Percentiles rank a stretch among this genome's conserved stretches.
These are phyloP conservation scores for Bujurquina vittata DNA, from an alignment of 2,113 vertebrate species.

Conservation along the genomic window DNA sequence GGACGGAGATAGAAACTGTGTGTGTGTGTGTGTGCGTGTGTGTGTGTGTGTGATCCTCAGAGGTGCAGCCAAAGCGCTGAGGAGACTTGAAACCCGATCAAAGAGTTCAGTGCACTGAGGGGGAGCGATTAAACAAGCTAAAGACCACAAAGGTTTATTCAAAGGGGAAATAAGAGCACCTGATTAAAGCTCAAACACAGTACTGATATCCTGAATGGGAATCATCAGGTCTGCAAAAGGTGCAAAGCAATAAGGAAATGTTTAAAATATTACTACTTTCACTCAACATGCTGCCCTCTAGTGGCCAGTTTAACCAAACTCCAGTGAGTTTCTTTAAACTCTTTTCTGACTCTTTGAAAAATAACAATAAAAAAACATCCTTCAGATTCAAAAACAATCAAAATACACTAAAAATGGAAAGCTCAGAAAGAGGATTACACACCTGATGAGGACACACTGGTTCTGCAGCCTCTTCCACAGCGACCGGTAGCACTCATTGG, in stretches of 20 bases:
- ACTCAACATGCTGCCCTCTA: neutral
- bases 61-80: constrained; percentile 46
- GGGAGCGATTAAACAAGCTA: neutral
- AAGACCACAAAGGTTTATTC: neutral
- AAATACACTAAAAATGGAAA: rapidly evolving
- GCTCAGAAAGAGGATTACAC: neutral
- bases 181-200: rapidly evolving
- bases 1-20: neutral
- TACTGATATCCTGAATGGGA: neutral
- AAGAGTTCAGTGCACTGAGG: neutral
- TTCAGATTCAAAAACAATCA: rapidly evolving
- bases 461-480: constrained; percentile 93
- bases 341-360: neutral
- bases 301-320: no score
- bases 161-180: neutral
- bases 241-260: neutral
- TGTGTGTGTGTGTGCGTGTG: neutral
- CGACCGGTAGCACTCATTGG: constrained; percentile 96
- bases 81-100: constrained; percentile 32
- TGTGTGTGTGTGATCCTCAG: constrained; percentile 26
- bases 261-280: neutral
- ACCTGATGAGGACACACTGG: constrained; percentile 99
- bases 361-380: neutral
- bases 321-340: neutral
- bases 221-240: rapidly evolving